Conservation (phyloP, 2,888 invertebrate species). For the Bhutanitis thaidina region DNA sequence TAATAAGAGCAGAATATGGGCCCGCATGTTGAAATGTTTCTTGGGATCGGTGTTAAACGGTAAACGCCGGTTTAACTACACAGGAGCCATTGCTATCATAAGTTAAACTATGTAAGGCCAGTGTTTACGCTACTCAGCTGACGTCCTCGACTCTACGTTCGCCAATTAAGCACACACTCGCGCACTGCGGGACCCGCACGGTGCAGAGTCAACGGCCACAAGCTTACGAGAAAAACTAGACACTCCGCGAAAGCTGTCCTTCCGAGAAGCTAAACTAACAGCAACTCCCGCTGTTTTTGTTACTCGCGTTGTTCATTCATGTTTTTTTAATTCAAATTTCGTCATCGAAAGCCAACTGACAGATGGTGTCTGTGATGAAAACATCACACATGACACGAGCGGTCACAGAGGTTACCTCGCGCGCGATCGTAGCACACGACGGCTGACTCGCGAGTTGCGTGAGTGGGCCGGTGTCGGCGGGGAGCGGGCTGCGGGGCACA, state of each 20-base stretch:
- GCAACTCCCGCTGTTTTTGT: constrained; percentile 31
- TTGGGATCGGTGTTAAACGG: constrained; percentile 33
- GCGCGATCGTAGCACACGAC: constrained; percentile 74
- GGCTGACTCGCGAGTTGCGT: constrained; percentile 76
- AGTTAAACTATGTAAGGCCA: constrained; percentile 44
- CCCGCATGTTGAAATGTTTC: constrained; percentile 59
- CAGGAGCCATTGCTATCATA: constrained; percentile 55
- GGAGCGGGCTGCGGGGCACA: constrained; percentile 37
- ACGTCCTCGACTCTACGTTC: constrained; percentile 56
- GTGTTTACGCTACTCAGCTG: constrained; percentile 77
- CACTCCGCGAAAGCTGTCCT: constrained; percentile 65
- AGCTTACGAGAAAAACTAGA: constrained; percentile 69
- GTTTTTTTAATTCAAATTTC: constrained; percentile 34
- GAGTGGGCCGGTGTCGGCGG: constrained; percentile 56
- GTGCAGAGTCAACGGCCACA: constrained; percentile 78
- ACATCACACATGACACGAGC: constrained; percentile 71
- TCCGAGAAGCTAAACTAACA: constrained; percentile 33
- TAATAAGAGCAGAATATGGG: constrained; percentile 58
- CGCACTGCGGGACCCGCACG: constrained; percentile 77
- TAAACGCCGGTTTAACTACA: constrained; percentile 44
- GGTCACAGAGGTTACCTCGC: constrained; percentile 42
- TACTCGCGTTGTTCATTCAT: constrained; percentile 54
- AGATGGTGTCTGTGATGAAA: constrained; percentile 66
- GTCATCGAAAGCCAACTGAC: constrained; percentile 45
- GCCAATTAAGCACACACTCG: constrained; percentile 77